Evolutionary conservation across 2,888 invertebrate genomes (phyloP).

Genomic region (Agriopis leucophaearia): DNA sequence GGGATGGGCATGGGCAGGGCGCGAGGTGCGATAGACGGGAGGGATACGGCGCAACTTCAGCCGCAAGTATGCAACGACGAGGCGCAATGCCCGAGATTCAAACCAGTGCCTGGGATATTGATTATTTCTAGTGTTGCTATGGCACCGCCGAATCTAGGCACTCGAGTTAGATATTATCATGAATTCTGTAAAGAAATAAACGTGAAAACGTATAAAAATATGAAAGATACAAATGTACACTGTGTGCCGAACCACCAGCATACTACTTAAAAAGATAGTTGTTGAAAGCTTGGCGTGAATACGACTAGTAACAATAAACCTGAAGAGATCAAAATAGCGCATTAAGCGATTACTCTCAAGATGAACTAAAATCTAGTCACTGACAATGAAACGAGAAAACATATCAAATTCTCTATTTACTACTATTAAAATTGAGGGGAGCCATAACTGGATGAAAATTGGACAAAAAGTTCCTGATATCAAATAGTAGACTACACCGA

Average conservation of each 20-base stretch:
- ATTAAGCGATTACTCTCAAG: not conserved
- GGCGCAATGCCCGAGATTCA: constrained; percentile 67
- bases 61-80: constrained; percentile 76
- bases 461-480: too few relatives aligned
- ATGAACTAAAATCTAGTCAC: not conserved
- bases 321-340: too few relatives aligned
- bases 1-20: constrained; percentile 68
- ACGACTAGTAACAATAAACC: not conserved
- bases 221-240: not conserved
- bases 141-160: constrained; percentile 36
- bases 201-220: not conserved
- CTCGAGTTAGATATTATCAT: constrained; percentile 1
- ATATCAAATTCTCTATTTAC: not conserved
- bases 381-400: not conserved
- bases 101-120: constrained; percentile 69
- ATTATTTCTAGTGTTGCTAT: constrained; percentile 70
- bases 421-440: too few relatives aligned
- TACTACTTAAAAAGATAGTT: too few relatives aligned
- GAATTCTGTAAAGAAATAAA: not conserved
- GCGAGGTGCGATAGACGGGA: constrained; percentile 63
- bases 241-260: too few relatives aligned
- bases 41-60: constrained; percentile 71
- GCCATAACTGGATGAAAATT: too few relatives aligned
- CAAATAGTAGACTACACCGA: too few relatives aligned
- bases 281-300: not conserved